phyloP scores from a whole-genome alignment of 2,888 invertebrate genomes.

The Pachliopta kotzebuea region DNA sequence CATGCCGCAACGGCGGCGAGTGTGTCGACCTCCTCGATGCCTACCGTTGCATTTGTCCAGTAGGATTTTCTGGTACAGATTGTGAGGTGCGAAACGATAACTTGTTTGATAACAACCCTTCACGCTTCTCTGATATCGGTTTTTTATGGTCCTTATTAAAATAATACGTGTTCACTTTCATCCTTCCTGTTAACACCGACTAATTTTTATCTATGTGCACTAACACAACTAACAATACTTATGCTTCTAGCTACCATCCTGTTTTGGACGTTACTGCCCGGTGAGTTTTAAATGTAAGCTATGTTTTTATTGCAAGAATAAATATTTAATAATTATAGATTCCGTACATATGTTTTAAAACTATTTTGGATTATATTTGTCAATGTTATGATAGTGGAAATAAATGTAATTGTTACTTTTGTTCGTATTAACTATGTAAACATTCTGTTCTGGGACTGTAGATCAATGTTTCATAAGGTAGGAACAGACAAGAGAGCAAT shows the following conservation, averaged over 20 bases:
- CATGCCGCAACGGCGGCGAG: constrained; percentile 94
- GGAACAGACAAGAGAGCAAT: too few relatives aligned
- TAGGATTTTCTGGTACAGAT: constrained; percentile 91
- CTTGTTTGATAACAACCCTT: not conserved
- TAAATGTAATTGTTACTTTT: too few relatives aligned
- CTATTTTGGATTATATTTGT: too few relatives aligned
- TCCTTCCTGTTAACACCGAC: not conserved
- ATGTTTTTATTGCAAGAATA: constrained; percentile 1
- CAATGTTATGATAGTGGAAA: too few relatives aligned
- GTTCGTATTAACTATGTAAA: too few relatives aligned
- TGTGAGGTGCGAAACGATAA: constrained; percentile 85
- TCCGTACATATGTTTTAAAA: too few relatives aligned
- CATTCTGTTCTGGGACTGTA: too few relatives aligned
- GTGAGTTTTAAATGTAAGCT: constrained; percentile 49
- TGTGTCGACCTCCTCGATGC: constrained; percentile 92
- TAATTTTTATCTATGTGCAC: constrained; percentile 40
- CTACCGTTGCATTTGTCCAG: constrained; percentile 94
- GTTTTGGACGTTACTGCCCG: constrained; percentile 67
- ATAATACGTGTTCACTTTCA: too few relatives aligned
- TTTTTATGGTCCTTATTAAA: too few relatives aligned
- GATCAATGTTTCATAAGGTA: too few relatives aligned
- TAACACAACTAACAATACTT: constrained; percentile 63
- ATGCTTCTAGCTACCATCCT: constrained; percentile 74
- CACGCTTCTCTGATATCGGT: not conserved
- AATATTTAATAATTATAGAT: not conserved